These are phyloP conservation scores for Myripristis murdjan DNA, from an alignment of 2,797 vertebrate genomes.

Conservation along the genomic window DNA sequence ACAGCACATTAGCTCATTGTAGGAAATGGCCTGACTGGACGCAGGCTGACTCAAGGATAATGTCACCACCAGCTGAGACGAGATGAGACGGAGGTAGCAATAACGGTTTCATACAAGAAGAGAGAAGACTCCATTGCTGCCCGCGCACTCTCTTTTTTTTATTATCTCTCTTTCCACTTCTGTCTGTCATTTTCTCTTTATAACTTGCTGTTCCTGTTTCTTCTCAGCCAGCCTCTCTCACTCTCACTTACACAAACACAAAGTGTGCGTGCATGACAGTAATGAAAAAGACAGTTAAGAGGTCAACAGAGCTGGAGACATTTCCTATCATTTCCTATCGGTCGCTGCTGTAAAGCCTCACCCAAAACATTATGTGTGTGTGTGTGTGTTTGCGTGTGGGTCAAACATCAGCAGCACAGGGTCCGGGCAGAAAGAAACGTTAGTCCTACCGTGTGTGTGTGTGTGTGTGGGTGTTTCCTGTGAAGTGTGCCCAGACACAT, in stretches of 20 bases:
- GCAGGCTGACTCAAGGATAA: conserved; percentile 54
- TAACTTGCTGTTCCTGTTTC: conserved; percentile 43
- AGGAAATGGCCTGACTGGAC: conserved; percentile 52
- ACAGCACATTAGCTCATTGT: conserved; percentile 64
- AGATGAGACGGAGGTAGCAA: conserved; percentile 28
- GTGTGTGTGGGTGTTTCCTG: conserved; percentile 47
- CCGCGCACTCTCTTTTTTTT: conserved; percentile 20
- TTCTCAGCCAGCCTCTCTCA: conserved; percentile 16
- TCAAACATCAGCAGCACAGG: conserved; percentile 13
- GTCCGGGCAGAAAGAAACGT: conserved; percentile 4
- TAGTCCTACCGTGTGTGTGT: conserved; percentile 8
- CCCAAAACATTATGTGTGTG: neutral
- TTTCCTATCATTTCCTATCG: neutral
- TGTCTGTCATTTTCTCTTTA: conserved; percentile 20
- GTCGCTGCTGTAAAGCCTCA: neutral
- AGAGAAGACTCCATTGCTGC: conserved; percentile 5
- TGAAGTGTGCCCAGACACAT: conserved; percentile 67
- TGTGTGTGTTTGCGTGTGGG: neutral
- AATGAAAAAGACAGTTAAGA: neutral
- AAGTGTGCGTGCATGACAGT: neutral
- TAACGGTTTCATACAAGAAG: conserved; percentile 39
- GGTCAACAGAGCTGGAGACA: neutral
- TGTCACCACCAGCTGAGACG: conserved; percentile 57
- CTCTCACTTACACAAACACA: neutral
- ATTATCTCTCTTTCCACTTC: conserved; percentile 1